phyloP scores from a whole-genome alignment of 2,113 vertebrate genomes.

The Limanda limanda region DNA sequence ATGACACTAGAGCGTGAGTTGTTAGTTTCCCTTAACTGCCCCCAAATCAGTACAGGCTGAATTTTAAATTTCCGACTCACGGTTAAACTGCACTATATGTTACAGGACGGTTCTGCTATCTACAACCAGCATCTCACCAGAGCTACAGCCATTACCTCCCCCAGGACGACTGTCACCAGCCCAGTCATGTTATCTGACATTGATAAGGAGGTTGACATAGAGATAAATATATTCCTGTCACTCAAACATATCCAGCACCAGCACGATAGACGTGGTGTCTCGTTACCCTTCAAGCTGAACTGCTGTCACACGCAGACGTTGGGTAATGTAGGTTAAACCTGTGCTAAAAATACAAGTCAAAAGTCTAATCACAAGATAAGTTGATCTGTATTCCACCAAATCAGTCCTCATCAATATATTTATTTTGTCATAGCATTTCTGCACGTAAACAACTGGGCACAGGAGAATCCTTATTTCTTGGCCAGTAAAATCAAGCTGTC shows the following conservation, averaged over 20 bases:
- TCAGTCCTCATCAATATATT: too few species aligned
- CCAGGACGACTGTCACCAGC: conserved; percentile 4
- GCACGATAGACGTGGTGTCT: background rate
- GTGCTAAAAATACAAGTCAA: background rate
- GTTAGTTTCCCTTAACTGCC: too few species aligned
- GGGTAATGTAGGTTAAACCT: background rate
- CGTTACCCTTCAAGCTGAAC: background rate
- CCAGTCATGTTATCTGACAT: conserved; percentile 8
- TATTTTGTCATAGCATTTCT: background rate
- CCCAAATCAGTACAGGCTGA: too few species aligned
- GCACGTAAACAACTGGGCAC: too few species aligned
- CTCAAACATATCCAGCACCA: background rate
- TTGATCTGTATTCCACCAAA: too few species aligned
- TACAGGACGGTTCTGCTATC: background rate
- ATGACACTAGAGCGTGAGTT: too few species aligned
- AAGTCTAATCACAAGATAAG: background rate
- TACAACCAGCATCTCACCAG: background rate
- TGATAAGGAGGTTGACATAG: background rate
- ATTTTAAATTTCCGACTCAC: too few species aligned
- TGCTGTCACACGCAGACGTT: background rate
- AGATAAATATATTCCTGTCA: conserved; percentile 20
- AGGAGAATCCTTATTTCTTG: background rate
- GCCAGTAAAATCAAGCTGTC: background rate
- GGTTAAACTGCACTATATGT: too few species aligned
- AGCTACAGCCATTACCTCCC: background rate